A percentile compares a stretch with the other conserved stretches of the same genome.
phyloP scores from a whole-genome alignment of 2,113 vertebrate genomes.

The Mormyrus iriodes region DNA sequence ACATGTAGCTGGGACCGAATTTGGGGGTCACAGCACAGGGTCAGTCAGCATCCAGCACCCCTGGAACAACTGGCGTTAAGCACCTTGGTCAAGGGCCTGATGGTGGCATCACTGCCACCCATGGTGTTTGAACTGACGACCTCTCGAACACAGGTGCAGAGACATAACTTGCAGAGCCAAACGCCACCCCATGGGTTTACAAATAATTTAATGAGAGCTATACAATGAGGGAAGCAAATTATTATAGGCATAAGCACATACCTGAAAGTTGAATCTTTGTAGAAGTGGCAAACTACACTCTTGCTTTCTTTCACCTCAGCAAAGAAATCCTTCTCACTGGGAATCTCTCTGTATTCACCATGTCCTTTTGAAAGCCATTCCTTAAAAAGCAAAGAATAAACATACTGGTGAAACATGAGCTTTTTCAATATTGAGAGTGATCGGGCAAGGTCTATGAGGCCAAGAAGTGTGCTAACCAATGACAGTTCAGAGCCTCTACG shows the following conservation, averaged over 20 bases:
- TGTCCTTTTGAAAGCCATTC: conserved; percentile 97
- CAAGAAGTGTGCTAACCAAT: background rate
- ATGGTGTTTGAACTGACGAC: background rate
- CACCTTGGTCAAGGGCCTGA: background rate
- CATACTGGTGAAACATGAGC: background rate
- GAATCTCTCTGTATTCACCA: conserved; percentile 87
- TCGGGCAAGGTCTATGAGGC: background rate
- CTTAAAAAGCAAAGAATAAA: conserved; percentile 50
- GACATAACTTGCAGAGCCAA: background rate
- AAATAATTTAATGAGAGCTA: background rate
- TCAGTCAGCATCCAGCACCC: background rate
- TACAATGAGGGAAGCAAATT: background rate
- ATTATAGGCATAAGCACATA: conserved; percentile 38
- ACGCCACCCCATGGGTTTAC: background rate
- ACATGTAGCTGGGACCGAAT: background rate
- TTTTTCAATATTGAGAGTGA: background rate
- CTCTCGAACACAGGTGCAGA: background rate
- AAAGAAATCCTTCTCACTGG: conserved; percentile 95
- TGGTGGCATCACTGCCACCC: background rate
- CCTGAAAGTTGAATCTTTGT: conserved; percentile 88
- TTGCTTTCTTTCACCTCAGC: conserved; percentile 92
- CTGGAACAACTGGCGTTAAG: background rate
- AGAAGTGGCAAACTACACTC: conserved; percentile 96
- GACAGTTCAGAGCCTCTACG: background rate
- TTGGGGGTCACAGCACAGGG: background rate